Evolutionary conservation across 2,888 invertebrate genomes (phyloP).

Genomic region (Stenotaenia linearis): DNA sequence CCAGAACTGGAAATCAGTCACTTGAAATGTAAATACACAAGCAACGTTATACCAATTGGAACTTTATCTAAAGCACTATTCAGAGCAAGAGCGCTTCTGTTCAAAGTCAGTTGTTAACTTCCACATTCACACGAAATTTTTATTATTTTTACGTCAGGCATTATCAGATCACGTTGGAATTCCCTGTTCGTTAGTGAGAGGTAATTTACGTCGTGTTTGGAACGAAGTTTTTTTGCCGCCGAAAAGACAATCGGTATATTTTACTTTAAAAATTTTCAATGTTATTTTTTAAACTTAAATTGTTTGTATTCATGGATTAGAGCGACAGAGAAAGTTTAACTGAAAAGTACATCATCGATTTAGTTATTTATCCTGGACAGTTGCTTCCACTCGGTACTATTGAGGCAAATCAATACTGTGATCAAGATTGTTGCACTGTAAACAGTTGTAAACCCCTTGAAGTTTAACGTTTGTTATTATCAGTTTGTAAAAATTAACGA

Average conservation of each 20-base stretch:
- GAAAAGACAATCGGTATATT: not conserved
- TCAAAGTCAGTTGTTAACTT: no score
- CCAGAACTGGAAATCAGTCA: constrained; percentile 27
- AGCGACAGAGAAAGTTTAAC: not conserved
- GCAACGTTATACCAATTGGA: constrained; percentile 32
- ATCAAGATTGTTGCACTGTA: not conserved
- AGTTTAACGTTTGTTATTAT: no score
- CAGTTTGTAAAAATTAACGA: no score
- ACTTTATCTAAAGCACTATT: constrained; percentile 1
- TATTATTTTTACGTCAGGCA: not conserved
- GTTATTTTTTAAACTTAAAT: no score
- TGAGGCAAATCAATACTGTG: not conserved
- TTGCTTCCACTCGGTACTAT: not conserved
- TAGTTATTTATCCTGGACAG: constrained; percentile 5
- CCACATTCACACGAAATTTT: not conserved
- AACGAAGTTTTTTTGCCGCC: not conserved
- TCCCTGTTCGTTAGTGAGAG: constrained; percentile 22
- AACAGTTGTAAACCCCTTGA: no score
- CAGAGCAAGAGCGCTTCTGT: constrained; percentile 14
- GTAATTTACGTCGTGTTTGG: not conserved
- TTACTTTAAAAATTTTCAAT: not conserved
- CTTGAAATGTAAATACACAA: constrained; percentile 26
- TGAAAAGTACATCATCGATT: constrained; percentile 17
- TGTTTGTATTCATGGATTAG: not conserved
- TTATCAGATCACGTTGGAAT: constrained; percentile 28